Conservation (phyloP, 2,888 invertebrate genomes). For the Halictus quadricinctus region DNA sequence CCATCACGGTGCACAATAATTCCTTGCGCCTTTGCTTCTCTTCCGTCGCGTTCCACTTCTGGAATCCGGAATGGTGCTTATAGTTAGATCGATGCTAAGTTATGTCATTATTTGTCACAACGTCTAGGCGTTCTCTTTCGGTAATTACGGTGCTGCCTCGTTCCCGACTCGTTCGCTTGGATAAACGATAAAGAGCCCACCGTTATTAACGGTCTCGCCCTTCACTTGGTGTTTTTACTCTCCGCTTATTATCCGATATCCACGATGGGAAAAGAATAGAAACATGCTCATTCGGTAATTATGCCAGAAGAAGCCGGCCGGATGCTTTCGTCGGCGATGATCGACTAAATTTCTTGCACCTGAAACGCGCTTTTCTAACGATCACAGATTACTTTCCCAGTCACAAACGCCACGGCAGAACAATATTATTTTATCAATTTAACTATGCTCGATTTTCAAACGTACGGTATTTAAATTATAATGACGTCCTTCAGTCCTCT, state of each 20-base stretch:
- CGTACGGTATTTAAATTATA: neutral
- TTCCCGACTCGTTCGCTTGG: slow-evolving; percentile 30
- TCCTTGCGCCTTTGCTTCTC: slow-evolving; percentile 32
- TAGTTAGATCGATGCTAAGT: slow-evolving; percentile 43
- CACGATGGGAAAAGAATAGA: slow-evolving; percentile 39
- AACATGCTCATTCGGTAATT: slow-evolving; percentile 49
- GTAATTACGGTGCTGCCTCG: slow-evolving; percentile 37
- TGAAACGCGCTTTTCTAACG: slow-evolving; percentile 7
- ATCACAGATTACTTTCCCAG: slow-evolving; percentile 12
- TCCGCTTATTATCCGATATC: slow-evolving; percentile 45
- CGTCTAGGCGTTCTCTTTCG: slow-evolving; percentile 29
- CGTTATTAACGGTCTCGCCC: slow-evolving; percentile 49
- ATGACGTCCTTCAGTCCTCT: neutral
- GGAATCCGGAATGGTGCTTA: slow-evolving; percentile 2
- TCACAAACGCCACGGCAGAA: neutral
- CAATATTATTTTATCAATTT: slow-evolving; percentile 22
- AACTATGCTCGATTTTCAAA: neutral
- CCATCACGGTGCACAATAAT: slow-evolving; percentile 38
- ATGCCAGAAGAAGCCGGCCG: slow-evolving; percentile 28
- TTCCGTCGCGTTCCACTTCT: neutral
- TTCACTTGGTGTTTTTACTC: slow-evolving; percentile 26
- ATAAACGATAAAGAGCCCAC: slow-evolving; percentile 46
- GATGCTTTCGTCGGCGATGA: slow-evolving; percentile 33
- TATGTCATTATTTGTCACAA: slow-evolving; percentile 49
- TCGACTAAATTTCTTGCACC: slow-evolving; percentile 56